Evolutionary conservation across 2,113 vertebrate species (phyloP).

Genomic region (Dolichotis patagonum): DNA sequence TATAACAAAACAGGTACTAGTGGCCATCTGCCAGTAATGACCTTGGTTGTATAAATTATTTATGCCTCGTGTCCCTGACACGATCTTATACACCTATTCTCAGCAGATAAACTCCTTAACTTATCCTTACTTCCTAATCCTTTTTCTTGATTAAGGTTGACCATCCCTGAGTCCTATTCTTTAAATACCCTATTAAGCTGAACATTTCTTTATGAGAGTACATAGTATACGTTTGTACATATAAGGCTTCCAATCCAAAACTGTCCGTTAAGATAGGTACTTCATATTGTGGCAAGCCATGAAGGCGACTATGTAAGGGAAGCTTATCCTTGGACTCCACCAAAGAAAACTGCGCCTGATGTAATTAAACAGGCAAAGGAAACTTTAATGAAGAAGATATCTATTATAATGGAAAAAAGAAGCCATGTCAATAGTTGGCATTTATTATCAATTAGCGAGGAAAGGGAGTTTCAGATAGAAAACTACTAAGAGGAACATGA

Average conservation of each 20-base stretch:
- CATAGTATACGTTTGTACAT: neutral
- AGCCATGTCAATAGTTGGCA: neutral
- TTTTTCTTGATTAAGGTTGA: constrained; percentile 1
- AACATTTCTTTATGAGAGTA: neutral
- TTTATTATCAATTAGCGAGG: neutral
- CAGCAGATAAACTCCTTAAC: neutral
- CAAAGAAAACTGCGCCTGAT: neutral
- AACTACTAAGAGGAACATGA: neutral
- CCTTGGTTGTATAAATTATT: neutral
- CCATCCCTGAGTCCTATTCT: neutral
- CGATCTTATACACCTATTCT: neutral
- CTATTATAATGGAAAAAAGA: constrained; percentile 1
- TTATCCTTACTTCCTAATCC: neutral
- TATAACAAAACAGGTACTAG: neutral
- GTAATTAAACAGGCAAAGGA: constrained; percentile 26
- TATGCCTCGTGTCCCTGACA: neutral
- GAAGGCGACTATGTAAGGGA: neutral
- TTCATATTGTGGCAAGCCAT: neutral
- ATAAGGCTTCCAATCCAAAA: neutral
- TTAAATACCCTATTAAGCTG: neutral
- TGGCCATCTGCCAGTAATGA: neutral
- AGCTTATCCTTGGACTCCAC: neutral
- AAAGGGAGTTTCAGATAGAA: neutral
- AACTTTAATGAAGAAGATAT: neutral
- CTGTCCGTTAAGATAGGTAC: neutral